These are phyloP conservation scores for Caligus rogercresseyi DNA, from an alignment of 1,140 invertebrate genomes.

Conservation along the genomic window DNA sequence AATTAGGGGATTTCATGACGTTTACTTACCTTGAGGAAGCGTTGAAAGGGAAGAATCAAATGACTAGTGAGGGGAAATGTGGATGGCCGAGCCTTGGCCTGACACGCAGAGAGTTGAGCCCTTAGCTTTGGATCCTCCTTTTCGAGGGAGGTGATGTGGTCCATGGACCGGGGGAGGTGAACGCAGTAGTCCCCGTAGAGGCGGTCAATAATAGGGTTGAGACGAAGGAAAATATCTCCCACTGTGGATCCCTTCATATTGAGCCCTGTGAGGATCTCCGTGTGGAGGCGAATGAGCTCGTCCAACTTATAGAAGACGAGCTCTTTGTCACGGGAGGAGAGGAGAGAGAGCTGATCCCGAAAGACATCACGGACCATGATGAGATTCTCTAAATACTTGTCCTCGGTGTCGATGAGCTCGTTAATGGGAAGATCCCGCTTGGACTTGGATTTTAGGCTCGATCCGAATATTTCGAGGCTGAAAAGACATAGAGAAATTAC, in stretches of 20 bases:
- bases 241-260: neutral
- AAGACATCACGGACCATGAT: slow-evolving; percentile 19
- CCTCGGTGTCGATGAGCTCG: slow-evolving; percentile 15
- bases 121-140: neutral
- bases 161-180: slow-evolving; percentile 6
- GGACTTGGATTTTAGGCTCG: slow-evolving; percentile 8
- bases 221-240: slow-evolving; percentile 5
- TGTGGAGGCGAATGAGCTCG: slow-evolving; percentile 17
- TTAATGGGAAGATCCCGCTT: slow-evolving; percentile 11
- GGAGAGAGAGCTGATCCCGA: slow-evolving; percentile 5
- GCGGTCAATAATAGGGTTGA: neutral
- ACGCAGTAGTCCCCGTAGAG: slow-evolving; percentile 12
- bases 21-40: slow-evolving; percentile 14
- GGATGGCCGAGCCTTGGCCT: slow-evolving; percentile 1
- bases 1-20: too few relatives aligned
- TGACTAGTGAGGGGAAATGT: slow-evolving; percentile 17
- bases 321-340: neutral
- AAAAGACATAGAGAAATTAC: neutral
- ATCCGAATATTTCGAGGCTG: neutral
- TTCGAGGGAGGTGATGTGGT: neutral
- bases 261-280: slow-evolving; percentile 1
- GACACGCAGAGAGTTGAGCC: slow-evolving; percentile 1
- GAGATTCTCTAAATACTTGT: slow-evolving; percentile 18
- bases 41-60: slow-evolving; percentile 18
- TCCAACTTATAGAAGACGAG: slow-evolving; percentile 12